Evolutionary conservation across 2,113 vertebrate species (phyloP), one percentile per base, ranked within the genome.

Genomic region (Rhinichthys klamathensis): DNA sequence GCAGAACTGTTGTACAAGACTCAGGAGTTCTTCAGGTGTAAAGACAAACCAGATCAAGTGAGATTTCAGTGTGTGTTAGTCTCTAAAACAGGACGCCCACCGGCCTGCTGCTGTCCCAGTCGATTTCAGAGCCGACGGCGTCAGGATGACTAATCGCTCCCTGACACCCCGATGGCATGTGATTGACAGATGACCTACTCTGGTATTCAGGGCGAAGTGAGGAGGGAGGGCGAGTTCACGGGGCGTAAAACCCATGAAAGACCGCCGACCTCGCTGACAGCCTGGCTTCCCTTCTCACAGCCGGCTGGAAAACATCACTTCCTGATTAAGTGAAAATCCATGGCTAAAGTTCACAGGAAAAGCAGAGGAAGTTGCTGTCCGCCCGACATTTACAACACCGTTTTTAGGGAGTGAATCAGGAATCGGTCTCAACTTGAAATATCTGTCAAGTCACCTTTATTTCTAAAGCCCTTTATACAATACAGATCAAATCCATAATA

Each of bases 101-200:
- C 35, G 54, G 30, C 46, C 72, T 32, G 73, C 65, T 67, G 61
- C 54, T 61, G 32, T 58, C 35, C 61, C 54, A 8, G 80, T 46
- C 10, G 41, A 56, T 23, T 38, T 30, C 30, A 35, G 61, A 84
- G 88, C 88, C 84, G 86, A 90, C 92, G 92, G 93, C 90, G 92
- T 91, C 93, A 93, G 89, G 85, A 73, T 86, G 87, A 93, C 91
- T 93, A 93, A 90, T 85, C 51, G 32, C 80, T 85, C 82, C 38
- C 87, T 80, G 80, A 67, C 70, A 84, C 84, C 21, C 25, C 72
- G n/a, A 80, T 58, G 70, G 23, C 41, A 54, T 25, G 13, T 85
- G 92, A 93, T 70, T 90, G 91, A 92, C 92, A 92, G 92, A 77
- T 92, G 93, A 93, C 92, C 92, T 94, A 92, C 90, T 94, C 93